Base-by-base conservation (phyloP, 2,797 vertebrate species). In the Selene dorsalis region DNA sequence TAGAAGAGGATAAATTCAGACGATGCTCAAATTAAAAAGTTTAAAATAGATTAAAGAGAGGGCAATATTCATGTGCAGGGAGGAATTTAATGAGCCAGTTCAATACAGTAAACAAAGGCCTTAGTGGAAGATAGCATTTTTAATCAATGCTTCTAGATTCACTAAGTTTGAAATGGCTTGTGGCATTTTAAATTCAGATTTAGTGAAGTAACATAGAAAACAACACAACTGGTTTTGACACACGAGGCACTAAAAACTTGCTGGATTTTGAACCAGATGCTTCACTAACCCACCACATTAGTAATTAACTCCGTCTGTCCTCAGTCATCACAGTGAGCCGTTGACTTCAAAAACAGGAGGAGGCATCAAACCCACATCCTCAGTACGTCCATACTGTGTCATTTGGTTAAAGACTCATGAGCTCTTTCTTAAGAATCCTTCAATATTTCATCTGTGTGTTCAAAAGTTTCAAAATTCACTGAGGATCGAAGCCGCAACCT, bases 21-120 rank as follows among this genome's bases (percentile, higher is more conserved):
- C 8, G n/a, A 60, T 16, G 38, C n/a, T 6, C 57, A 35, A 35
- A 35, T 35, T 35, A 35, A 38, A 57, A 58, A 53, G 12, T 24
- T 24, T 52, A 1, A 52, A 52, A 24, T 22, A 52, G 22, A 22
- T 20, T 8, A 20, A 12, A 35, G 32, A 9, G 41, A 58, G 8
- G 7, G 45, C 17, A 48, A 48, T 1, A n/a, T 41, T 6, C 3
- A 12, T 43, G 18, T 17, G 30, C 41, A 60, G 0, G 14, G 2
- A 28, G n/a, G 14, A 45, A 58, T 63, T 3, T 28, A 22, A 6
- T 66, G 60, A 62, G 58, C 69, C 32, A 64, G 24, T 58, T 28
- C 43, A 20, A 57, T 18, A 38, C 22, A 24, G 18, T 56, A 26
- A 26, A 18, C n/a, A 50, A 50, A 22, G 3, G 6, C 2, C 12